Evolutionary conservation across 1,140 invertebrate species (phyloP).

Genomic region (Sipha flava): DNA sequence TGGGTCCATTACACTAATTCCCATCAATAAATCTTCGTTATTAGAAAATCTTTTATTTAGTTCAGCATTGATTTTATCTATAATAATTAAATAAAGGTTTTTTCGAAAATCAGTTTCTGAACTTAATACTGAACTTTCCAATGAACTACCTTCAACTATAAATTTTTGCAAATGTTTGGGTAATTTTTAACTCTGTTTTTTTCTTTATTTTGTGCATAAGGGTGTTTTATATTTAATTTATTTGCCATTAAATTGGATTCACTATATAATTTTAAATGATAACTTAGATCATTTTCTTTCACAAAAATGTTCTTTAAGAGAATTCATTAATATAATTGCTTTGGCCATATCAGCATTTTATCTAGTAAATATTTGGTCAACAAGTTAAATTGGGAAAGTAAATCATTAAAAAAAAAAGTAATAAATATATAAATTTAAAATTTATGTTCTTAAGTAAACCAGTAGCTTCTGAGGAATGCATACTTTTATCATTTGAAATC

Average conservation of each 20-base stretch:
- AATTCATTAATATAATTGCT: neutral
- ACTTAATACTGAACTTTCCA: neutral
- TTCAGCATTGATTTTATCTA: neutral
- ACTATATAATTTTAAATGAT: neutral
- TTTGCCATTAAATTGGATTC: neutral
- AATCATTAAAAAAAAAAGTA: neutral
- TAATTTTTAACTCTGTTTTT: neutral
- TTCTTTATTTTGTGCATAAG: neutral
- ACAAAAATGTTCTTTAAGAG: neutral
- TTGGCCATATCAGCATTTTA: slow-evolving; percentile 1
- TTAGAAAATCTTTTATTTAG: neutral
- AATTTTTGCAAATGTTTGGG: neutral
- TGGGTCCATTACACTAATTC: neutral
- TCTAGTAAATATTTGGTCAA: slow-evolving; percentile 9
- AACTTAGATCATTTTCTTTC: neutral
- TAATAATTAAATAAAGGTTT: neutral
- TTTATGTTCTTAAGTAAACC: neutral
- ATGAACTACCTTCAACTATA: neutral
- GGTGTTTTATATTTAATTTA: neutral
- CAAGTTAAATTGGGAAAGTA: neutral
- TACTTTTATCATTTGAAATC: neutral
- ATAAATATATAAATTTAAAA: slow-evolving; percentile 14
- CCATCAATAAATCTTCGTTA: neutral
- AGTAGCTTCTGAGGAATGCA: neutral
- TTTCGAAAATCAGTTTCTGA: neutral